A percentile compares a stretch with the other conserved stretches of the same genome.
These are phyloP conservation scores for Alosa alosa DNA, from an alignment of 2,113 vertebrate species.

Conservation along the genomic window DNA sequence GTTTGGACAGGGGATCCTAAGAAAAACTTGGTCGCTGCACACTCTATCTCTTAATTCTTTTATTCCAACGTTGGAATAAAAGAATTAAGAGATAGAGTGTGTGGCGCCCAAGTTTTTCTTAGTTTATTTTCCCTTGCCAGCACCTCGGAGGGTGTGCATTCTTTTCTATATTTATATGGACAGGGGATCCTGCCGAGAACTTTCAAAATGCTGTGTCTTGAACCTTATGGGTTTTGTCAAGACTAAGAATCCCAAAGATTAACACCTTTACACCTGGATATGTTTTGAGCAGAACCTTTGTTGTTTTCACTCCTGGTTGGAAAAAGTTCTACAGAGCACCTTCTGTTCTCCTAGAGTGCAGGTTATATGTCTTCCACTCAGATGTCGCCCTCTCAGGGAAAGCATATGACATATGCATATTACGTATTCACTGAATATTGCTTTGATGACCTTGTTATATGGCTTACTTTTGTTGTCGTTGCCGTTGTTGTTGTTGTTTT, in stretches of 20 bases:
- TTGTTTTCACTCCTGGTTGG: background rate
- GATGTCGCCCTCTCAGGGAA: background rate
- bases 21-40: too few relatives aligned
- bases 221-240: background rate
- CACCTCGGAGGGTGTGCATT: too few relatives aligned
- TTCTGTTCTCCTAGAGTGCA: background rate
- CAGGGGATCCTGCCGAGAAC: background rate
- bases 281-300: background rate
- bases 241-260: background rate
- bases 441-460: conserved; percentile 6
- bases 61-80: too few relatives aligned
- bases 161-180: background rate
- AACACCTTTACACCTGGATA: too few relatives aligned
- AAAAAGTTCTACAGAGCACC: background rate
- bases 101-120: too few relatives aligned
- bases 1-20: background rate
- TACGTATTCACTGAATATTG: background rate
- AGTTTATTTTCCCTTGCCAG: too few relatives aligned
- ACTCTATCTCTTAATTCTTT: too few relatives aligned
- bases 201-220: background rate
- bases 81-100: too few relatives aligned
- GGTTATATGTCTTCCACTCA: background rate
- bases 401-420: conserved; percentile 1
- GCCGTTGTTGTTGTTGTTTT: background rate
- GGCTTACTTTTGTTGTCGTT: background rate